These are phyloP conservation scores for Phengaris alcon DNA, from an alignment of 2,888 invertebrate genomes.

Conservation along the genomic window DNA sequence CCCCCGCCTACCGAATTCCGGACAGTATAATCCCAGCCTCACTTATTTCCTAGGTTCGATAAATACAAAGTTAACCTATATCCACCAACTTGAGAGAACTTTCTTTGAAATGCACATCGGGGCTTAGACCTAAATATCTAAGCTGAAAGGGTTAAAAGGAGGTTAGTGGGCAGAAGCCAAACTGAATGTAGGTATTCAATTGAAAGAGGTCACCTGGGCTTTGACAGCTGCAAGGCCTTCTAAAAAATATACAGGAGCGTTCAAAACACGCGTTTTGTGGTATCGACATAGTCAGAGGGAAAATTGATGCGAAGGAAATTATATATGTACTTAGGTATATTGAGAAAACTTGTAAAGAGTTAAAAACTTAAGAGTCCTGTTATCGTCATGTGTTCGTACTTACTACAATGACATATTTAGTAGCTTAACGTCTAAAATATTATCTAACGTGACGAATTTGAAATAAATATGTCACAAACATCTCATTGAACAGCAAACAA, in stretches of 20 bases:
- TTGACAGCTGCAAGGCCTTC: slow-evolving; percentile 26
- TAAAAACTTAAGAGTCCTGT: no score
- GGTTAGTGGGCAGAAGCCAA: slow-evolving; percentile 32
- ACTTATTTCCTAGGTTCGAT: neutral
- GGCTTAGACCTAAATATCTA: neutral
- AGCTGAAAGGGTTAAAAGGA: slow-evolving; percentile 27
- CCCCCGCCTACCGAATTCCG: neutral
- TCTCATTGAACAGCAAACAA: no score
- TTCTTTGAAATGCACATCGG: neutral
- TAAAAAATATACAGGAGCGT: slow-evolving; percentile 2
- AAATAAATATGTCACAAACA: no score
- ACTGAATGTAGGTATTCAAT: slow-evolving; percentile 34
- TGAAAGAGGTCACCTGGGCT: slow-evolving; percentile 35
- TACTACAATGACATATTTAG: no score
- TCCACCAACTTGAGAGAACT: neutral
- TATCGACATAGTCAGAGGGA: slow-evolving; percentile 19
- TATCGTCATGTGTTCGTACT: no score
- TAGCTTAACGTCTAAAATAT: no score
- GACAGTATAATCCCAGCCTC: no score
- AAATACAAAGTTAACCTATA: neutral
- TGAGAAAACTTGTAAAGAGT: no score
- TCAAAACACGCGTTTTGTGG: slow-evolving; percentile 16
- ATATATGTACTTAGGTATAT: no score
- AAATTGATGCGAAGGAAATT: no score
- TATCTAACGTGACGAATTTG: no score